Percentiles rank a stretch among this genome's conserved stretches.
These are phyloP conservation scores for Ptychochromis oligacanthus DNA, from an alignment of 2,113 vertebrate species.

Conservation along the genomic window DNA sequence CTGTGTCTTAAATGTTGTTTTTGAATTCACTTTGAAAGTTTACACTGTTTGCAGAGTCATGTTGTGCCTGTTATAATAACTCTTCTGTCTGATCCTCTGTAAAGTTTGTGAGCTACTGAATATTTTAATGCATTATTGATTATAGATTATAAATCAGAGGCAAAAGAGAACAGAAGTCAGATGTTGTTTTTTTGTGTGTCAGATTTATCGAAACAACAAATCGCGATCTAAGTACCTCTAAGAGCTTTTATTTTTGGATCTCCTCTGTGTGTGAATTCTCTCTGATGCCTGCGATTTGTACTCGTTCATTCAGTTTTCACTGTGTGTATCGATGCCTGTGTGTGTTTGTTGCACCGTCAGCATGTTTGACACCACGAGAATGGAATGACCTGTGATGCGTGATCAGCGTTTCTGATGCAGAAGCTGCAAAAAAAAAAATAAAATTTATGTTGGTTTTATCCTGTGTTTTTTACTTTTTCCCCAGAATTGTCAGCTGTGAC, in stretches of 20 bases:
- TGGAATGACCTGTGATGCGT: slow-evolving; percentile 57
- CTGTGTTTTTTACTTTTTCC: neutral
- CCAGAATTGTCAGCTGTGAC: neutral
- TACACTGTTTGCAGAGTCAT: slow-evolving; percentile 69
- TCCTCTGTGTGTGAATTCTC: slow-evolving; percentile 60
- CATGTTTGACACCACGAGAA: slow-evolving; percentile 69
- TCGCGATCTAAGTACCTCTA: slow-evolving; percentile 64
- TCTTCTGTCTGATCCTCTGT: slow-evolving; percentile 66
- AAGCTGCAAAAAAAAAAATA: slow-evolving; percentile 72
- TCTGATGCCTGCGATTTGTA: slow-evolving; percentile 69
- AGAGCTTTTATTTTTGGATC: slow-evolving; percentile 76
- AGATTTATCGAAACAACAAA: slow-evolving; percentile 47
- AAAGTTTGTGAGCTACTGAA: slow-evolving; percentile 61
- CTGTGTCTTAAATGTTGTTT: slow-evolving; percentile 9
- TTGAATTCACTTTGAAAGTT: slow-evolving; percentile 61
- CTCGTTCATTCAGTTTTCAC: slow-evolving; percentile 47
- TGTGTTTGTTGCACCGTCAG: slow-evolving; percentile 64
- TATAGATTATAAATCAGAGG: slow-evolving; percentile 37
- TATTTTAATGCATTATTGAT: slow-evolving; percentile 55
- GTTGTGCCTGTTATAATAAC: slow-evolving; percentile 74
- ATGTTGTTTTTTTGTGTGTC: slow-evolving; percentile 44
- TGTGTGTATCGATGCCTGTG: slow-evolving; percentile 60
- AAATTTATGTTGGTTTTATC: slow-evolving; percentile 62
- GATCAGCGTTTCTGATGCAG: slow-evolving; percentile 63
- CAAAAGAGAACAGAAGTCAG: slow-evolving; percentile 26